Evolutionary conservation across 2,797 vertebrate species (phyloP), one percentile per base, ranked within the genome.

Genomic region (Lemur catta): DNA sequence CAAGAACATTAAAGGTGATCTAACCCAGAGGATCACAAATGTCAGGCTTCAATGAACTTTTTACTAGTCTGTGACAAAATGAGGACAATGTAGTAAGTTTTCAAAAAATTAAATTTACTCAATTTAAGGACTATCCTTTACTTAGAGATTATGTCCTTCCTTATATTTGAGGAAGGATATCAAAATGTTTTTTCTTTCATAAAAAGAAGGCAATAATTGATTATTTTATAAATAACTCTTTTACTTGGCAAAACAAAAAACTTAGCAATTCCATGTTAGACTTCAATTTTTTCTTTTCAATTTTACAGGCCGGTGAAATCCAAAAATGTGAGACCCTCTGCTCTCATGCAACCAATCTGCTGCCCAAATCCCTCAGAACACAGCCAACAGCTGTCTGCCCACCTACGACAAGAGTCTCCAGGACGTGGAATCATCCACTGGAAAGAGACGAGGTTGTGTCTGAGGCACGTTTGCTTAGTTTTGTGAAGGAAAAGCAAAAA

Each of bases 41-140:
- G n/a, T 84, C 55, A 76, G 43, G 28, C 2, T 89, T 93, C 61
- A n/a, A 0, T 6, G 43, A 71, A 79, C 50, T 75, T 88, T 88
- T 91, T 79, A 84, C 78, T 74, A 30, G 48, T 84, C 84, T 80
- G 7, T 87, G 48, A 87, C 90, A 94, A 97, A 96, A 94, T 28
- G 26, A 92, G 38, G 41, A 69, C 13, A 92, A 80, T 5, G 28
- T 28, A 67, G n/a, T 48, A 93, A n/a, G 71, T 88, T 74, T 88
- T 61, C 93, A 87, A 80, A 65, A 94, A 93, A 79, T 52, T 67
- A 85, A 72, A 75, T 48, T n/a, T 65, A 91, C 55, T 94, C 71
- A 35, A 79, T 35, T 85, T 63, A 91, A 94, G 46, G 11, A 38
- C 38, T 48, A 93, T 14, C 18, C 35, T 84, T 87, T 61, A 57